phyloP scores from a whole-genome alignment of 2,113 vertebrate species.

The Eurypyga helias region DNA sequence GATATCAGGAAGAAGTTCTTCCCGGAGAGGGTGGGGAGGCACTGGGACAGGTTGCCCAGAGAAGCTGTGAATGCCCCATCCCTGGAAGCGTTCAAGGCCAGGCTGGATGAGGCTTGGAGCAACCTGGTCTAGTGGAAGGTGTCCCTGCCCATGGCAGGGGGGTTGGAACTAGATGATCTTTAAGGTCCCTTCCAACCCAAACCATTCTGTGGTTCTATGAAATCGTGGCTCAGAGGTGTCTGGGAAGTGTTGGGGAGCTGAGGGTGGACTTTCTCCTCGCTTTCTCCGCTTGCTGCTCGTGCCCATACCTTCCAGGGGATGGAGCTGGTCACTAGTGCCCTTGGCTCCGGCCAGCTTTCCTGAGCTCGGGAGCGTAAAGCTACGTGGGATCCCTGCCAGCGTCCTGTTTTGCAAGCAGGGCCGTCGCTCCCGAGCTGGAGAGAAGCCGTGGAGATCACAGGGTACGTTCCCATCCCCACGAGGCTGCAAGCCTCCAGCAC shows the following conservation, averaged over 20 bases:
- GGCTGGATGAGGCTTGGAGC: too few species aligned
- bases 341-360: background rate
- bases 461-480: background rate
- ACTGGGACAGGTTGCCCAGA: too few species aligned
- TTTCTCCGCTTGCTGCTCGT: background rate
- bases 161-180: too few species aligned
- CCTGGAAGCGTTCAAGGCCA: too few species aligned
- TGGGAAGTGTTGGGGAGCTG: background rate
- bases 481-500: too few species aligned
- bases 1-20: too few species aligned
- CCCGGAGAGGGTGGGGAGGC: too few species aligned
- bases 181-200: too few species aligned
- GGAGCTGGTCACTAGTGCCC: background rate
- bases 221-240: background rate
- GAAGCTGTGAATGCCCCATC: too few species aligned
- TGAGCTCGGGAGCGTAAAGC: background rate
- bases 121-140: too few species aligned
- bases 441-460: background rate
- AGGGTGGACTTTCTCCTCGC: background rate
- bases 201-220: too few species aligned
- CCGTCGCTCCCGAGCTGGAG: background rate
- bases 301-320: background rate
- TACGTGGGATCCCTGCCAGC: background rate
- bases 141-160: too few species aligned
- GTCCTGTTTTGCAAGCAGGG: background rate